These are phyloP conservation scores for Motacilla tschutschensis DNA, from an alignment of 2,113 vertebrate species.

Conservation along the genomic window DNA sequence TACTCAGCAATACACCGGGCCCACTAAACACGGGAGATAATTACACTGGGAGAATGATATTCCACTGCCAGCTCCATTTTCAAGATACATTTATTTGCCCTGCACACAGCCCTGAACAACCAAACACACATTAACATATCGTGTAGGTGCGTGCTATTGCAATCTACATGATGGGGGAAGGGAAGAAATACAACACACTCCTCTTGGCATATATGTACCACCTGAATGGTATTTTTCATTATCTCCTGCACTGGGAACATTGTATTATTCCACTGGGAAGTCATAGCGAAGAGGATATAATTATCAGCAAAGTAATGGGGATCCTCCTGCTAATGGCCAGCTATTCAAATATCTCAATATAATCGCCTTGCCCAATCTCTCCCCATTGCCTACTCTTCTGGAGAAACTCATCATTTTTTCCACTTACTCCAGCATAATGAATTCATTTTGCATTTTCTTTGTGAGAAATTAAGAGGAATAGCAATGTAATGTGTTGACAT, in stretches of 20 bases:
- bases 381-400: slow-evolving; percentile 80
- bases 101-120: slow-evolving; percentile 49
- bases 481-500: slow-evolving; percentile 78
- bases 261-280: slow-evolving; percentile 80
- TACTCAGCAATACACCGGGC: slow-evolving; percentile 62
- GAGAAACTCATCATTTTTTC: slow-evolving; percentile 83
- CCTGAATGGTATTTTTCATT: slow-evolving; percentile 77
- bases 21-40: slow-evolving; percentile 71
- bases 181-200: slow-evolving; percentile 54
- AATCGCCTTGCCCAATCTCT: slow-evolving; percentile 81
- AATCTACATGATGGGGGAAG: slow-evolving; percentile 28
- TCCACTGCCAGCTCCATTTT: slow-evolving; percentile 68
- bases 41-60: slow-evolving; percentile 69
- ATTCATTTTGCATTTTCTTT: slow-evolving; percentile 83
- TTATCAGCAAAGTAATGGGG: slow-evolving; percentile 82
- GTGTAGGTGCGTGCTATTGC: slow-evolving; percentile 34
- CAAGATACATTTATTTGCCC: slow-evolving; percentile 67
- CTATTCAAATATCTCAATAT: slow-evolving; percentile 85
- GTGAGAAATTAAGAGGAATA: slow-evolving; percentile 82
- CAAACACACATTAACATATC: slow-evolving; percentile 59
- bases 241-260: slow-evolving; percentile 73
- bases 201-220: slow-evolving; percentile 66
- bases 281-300: slow-evolving; percentile 76
- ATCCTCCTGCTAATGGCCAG: slow-evolving; percentile 80
- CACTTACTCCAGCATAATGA: slow-evolving; percentile 80